Evolutionary conservation across 2,888 invertebrate genomes (phyloP), one percentile per base, ranked within the genome.

Genomic region (Drosophila borealis): DNA sequence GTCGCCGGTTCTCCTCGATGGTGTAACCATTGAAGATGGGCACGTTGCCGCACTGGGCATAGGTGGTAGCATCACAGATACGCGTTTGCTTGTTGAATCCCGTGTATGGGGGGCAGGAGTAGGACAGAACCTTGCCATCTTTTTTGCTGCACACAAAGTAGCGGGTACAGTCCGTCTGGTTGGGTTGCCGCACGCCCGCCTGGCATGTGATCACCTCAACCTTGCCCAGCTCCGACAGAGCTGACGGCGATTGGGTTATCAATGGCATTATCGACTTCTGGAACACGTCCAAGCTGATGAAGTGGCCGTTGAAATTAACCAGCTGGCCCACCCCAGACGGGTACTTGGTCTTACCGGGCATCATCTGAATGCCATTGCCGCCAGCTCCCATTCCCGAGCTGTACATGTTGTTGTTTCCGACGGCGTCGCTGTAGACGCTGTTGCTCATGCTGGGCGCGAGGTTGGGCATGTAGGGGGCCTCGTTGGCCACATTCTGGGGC

Each of bases 141-240:
- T 91, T 92, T 29, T 92, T 92, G 72, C 93, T 93, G 75, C 93
- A 93, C 1, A 93, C 92, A 70, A 93, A 94, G 70, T 94, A 93
- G 33, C 91, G 93, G 2, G 91, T 92, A 66, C 94, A 93, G 57
- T 93, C 93, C 0, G 93, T 93, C n/a, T 67, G 76, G 77, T 93
- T 93, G 2, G 93, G 91, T 39, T 93, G 91, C 1, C 93, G 91
- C 4, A 93, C 86, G 1, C 93, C 93, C 9, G 90, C 73, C 19
- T 91, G 91, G 62, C 93, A 93, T 6, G 92, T 92, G 41, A 93
- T 88, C 3, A 93, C 81, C 72, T 92, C 92, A 17, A 91, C 78
- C 13, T 91, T 89, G n/a, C 66, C 73, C n/a, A 89, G 66, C 9
- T 90, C 86, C 2, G 73, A 68, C 8, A 80, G 9, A 0, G 78